phyloP scores from a whole-genome alignment of 2,797 vertebrate species.

The Chiloscyllium punctatum region DNA sequence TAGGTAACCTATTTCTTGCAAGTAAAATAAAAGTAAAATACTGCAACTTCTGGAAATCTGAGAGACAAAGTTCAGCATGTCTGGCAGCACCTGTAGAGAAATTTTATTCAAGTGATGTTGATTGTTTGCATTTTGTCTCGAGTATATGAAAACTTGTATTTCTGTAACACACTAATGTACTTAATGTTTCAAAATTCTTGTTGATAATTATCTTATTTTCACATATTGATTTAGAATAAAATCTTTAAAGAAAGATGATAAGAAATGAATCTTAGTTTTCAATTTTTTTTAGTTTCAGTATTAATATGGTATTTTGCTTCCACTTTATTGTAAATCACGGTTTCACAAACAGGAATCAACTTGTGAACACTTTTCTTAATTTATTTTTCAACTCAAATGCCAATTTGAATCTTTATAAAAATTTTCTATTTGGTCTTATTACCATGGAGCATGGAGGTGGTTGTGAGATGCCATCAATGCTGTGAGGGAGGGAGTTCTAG shows the following conservation, averaged over 20 bases:
- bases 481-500: not conserved
- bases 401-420: not conserved
- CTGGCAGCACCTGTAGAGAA: too few relatives aligned
- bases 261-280: not conserved
- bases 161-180: not conserved
- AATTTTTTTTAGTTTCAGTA: not conserved
- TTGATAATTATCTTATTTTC: not conserved
- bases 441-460: not conserved
- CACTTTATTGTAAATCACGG: not conserved
- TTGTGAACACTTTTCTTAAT: not conserved
- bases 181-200: not conserved
- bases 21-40: too few relatives aligned
- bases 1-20: not conserved
- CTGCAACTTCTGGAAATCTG: too few relatives aligned
- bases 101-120: not conserved
- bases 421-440: too few relatives aligned
- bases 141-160: not conserved
- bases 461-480: too few relatives aligned
- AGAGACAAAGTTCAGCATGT: too few relatives aligned
- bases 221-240: not conserved
- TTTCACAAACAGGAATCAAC: not conserved
- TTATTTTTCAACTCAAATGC: not conserved
- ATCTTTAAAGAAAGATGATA: not conserved
- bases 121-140: not conserved
- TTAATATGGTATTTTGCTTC: not conserved